A percentile compares a stretch with the other conserved stretches of the same genome.
These are phyloP conservation scores for Steinernema feltiae DNA, from an alignment of 1,140 invertebrate genomes.

Conservation along the genomic window DNA sequence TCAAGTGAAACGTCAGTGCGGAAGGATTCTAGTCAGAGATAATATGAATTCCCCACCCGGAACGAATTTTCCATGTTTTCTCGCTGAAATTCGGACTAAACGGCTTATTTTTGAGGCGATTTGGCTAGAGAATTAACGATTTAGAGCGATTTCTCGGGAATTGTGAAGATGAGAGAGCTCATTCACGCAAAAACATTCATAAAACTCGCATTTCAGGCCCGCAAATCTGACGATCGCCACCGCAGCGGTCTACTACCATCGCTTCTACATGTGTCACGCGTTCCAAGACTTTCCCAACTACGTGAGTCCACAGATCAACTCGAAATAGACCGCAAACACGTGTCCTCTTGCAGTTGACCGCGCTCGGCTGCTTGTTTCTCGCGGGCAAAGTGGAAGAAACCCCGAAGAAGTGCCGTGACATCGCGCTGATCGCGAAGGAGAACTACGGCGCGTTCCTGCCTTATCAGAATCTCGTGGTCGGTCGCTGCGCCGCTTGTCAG, in stretches of 20 bases:
- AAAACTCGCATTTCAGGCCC: neutral
- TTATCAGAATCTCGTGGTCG: slow-evolving; percentile 7
- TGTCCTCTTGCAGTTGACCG: slow-evolving; percentile 69
- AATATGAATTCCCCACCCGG: neutral
- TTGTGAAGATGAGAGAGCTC: too few species aligned
- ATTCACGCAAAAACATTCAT: too few species aligned
- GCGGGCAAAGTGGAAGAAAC: slow-evolving; percentile 97
- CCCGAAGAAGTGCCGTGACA: slow-evolving; percentile 94
- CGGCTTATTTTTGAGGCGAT: too few species aligned
- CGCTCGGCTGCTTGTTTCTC: slow-evolving; percentile 87
- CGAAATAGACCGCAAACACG: neutral
- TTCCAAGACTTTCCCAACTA: slow-evolving; percentile 88
- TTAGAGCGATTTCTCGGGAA: too few species aligned
- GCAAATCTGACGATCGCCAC: slow-evolving; percentile 75
- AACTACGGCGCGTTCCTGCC: neutral
- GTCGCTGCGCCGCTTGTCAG: slow-evolving; percentile 64
- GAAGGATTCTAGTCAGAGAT: neutral
- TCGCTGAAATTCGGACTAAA: too few species aligned
- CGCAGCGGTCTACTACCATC: slow-evolving; percentile 89
- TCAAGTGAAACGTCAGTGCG: neutral
- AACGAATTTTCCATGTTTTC: neutral
- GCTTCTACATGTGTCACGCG: slow-evolving; percentile 96
- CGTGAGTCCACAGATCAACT: slow-evolving; percentile 62
- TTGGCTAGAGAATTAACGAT: too few species aligned
- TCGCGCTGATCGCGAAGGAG: slow-evolving; percentile 77